These are phyloP conservation scores for Eurosta solidaginis DNA, from an alignment of 1,140 invertebrate genomes.

Conservation along the genomic window DNA sequence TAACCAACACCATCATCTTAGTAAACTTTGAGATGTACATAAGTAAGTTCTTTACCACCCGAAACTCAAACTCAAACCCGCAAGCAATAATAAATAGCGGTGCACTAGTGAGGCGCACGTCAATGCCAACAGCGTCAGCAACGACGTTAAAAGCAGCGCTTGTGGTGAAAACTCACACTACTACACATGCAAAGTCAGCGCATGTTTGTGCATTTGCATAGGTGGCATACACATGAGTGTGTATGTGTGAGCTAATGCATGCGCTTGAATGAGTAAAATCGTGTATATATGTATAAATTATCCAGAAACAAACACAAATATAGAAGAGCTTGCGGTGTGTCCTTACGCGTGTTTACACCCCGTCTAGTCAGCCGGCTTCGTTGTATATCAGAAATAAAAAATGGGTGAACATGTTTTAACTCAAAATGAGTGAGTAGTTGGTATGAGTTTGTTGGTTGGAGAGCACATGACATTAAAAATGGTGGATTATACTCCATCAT, in stretches of 20 bases:
- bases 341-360: slow-evolving; percentile 19
- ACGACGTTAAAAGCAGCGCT: neutral
- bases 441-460: slow-evolving; percentile 16
- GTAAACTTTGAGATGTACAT: too few relatives aligned
- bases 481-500: neutral
- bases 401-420: slow-evolving; percentile 7
- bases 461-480: neutral
- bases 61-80: neutral
- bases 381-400: neutral
- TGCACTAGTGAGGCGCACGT: neutral
- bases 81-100: neutral
- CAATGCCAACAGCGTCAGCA: neutral
- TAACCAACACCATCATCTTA: too few relatives aligned
- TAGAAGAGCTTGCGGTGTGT: slow-evolving; percentile 11
- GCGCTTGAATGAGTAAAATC: neutral
- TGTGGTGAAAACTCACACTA: slow-evolving; percentile 13
- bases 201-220: neutral
- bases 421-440: neutral
- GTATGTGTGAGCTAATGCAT: neutral
- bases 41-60: neutral
- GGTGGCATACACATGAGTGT: neutral
- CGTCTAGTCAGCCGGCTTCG: neutral
- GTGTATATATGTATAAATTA: neutral
- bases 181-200: neutral
- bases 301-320: neutral